Evolutionary conservation across 2,888 invertebrate species (phyloP).

Genomic region (Phlogophora meticulosa): DNA sequence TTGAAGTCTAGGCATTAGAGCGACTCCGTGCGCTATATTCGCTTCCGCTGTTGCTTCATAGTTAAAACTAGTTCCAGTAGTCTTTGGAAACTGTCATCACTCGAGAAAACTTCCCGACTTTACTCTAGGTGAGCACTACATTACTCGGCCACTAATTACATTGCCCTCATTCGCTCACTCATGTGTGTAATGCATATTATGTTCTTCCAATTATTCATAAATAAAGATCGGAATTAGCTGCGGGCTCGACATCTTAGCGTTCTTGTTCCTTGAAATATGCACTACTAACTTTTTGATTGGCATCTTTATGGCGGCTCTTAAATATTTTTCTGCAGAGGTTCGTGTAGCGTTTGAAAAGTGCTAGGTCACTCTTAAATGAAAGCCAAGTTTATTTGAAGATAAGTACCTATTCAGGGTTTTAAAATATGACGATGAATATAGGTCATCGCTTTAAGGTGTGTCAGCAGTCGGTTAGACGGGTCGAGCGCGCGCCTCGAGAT

Average conservation of each 20-base stretch:
- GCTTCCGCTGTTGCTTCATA: conserved; percentile 31
- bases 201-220: conserved; percentile 6
- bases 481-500: conserved; percentile 9
- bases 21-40: conserved; percentile 12
- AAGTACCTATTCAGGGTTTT: conserved; percentile 14
- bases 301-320: neutral
- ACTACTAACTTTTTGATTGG: conserved; percentile 4
- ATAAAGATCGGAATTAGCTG: conserved; percentile 4
- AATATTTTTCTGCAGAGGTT: neutral
- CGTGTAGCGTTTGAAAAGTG: neutral
- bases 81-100: neutral
- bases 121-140: neutral
- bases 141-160: neutral
- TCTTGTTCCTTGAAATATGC: conserved; percentile 9
- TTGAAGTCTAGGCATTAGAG: conserved; percentile 29
- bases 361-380: neutral
- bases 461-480: conserved; percentile 3
- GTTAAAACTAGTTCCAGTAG: conserved; percentile 3
- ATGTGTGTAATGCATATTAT: conserved; percentile 8
- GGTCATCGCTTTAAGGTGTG: conserved; percentile 4
- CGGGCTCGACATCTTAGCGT: neutral
- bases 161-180: conserved; percentile 16
- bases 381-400: neutral
- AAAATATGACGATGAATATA: conserved; percentile 14
- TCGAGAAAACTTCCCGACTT: conserved; percentile 3